Base-by-base conservation (phyloP, 2,113 vertebrate species). In the Oxyura jamaicensis region DNA sequence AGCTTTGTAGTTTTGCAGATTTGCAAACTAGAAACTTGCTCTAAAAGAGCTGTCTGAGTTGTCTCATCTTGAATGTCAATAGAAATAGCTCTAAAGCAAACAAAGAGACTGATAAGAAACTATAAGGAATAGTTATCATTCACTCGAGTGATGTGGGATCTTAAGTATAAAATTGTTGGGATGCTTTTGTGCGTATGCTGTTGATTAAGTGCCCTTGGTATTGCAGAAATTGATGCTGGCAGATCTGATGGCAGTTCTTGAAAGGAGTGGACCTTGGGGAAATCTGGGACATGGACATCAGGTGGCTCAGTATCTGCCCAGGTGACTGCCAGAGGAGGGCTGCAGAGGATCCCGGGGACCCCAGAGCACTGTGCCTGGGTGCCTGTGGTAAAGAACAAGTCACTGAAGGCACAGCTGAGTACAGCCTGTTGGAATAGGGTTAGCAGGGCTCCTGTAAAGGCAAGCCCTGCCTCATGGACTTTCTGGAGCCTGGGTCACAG, bases 131-230 rank as follows among this genome's bases (percentile, higher is more conserved):
- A 83, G 72, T 67, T 74, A 85, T 39, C 1, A 0, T 84, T 87
- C 63, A 67, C 42, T 91, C 33, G 82, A 69, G 60, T 59, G 28
- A 65, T 3, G 3, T 22, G 68, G 52, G n/a, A 59, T 88, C 56
- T 84, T 50, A 65, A 52, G 65, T 68, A 29, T 93, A 60, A 84
- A 86, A 95, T 95, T 89, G 46, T 66, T 78, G 77, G 80, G 73
- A 94, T 93, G 28, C 62, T 86, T 94, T 21, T 22, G 5, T 56
- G 22, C 50, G 35, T 86, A 11, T 86, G 48, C 35, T 75, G 60
- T 63, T 90, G 65, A 29, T 86, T 2, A 67, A 93, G 92, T 88
- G 79, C 36, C 52, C 35, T 60, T 86, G 31, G 8, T 74, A 42
- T 84, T 1, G 0, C 69, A 28, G 56, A 48, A 82, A 21, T 44